Base-by-base conservation (phyloP, 2,113 vertebrate genomes). In the Tyrannus savana region DNA sequence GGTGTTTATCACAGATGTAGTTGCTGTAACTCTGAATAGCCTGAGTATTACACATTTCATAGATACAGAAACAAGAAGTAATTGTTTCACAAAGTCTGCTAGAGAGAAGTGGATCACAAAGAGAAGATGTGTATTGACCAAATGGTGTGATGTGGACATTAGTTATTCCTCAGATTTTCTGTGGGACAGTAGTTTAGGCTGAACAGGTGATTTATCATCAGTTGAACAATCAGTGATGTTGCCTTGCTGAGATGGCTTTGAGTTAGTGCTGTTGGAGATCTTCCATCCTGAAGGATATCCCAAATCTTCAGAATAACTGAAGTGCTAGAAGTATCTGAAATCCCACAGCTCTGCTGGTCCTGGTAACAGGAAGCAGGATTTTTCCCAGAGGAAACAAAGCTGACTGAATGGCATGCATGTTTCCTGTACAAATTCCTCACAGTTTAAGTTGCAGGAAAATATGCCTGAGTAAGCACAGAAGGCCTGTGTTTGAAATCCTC, bases 361-460 rank as follows among this genome's bases (percentile, higher is more conserved):
- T 72, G 42, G 7, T 30, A 27, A 37, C 2, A 15, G 41, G n/a
- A 59, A 63, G 5, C 2, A 55, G 9, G 13, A 55, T 37, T 85
- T 88, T 80, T 76, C 22, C 37, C 8, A 59, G 23, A 64, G 83
- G 62, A 64, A 68, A 44, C 22, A 64, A 76, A 64, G 6, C 30
- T 50, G 44, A 80, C 14, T 17, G 75, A 63, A 49, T 37, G 53
- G 4, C 25, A 16, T 9, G 12, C 0, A 0, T 8, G 7, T 31
- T 87, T 63, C 33, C 33, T 87, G 39, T 30, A 25, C 16, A 4
- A 27, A 60, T 59, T 72, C 33, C 53, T 76, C 47, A 17, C 24
- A 17, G 21, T 56, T 72, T 14, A 41, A 67, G 12, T 41, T 64
- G 21, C 18, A 69, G 14, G 30, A 93, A 87, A 78, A 56, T 14